Conservation (phyloP, 2,888 invertebrate genomes). For the Teleogryllus oceanicus region DNA sequence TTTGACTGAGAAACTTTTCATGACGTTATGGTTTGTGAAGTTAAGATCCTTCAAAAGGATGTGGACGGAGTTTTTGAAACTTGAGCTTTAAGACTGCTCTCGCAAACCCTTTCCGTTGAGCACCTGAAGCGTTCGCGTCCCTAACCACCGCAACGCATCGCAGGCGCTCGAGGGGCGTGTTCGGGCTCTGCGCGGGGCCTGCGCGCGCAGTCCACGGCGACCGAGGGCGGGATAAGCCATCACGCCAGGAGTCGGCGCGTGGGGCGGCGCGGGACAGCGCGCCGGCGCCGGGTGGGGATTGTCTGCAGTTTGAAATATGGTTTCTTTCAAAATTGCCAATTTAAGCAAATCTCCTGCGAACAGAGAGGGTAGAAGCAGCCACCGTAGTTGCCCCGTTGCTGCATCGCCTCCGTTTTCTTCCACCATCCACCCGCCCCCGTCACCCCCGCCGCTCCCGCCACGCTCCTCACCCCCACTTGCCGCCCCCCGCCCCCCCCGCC, state of each 20-base stretch:
- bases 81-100: no score
- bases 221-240: not conserved
- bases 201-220: no score
- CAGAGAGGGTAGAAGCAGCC: constrained; percentile 26
- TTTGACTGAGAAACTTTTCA: no score
- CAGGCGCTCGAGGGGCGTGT: no score
- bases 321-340: constrained; percentile 38
- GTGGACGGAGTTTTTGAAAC: no score
- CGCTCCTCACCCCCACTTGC: not conserved
- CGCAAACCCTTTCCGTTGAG: no score
- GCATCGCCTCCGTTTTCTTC: not conserved
- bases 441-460: not conserved
- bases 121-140: no score
- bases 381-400: not conserved
- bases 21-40: no score
- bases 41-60: no score
- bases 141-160: no score
- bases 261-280: not conserved
- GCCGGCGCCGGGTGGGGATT: no score
- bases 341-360: constrained; percentile 37
- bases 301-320: constrained; percentile 33
- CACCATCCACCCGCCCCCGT: not conserved
- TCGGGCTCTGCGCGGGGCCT: no score
- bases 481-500: not conserved
- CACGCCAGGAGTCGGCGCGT: not conserved